phyloP scores from a whole-genome alignment of 2,888 invertebrate species.

The Dynastes grantii region DNA sequence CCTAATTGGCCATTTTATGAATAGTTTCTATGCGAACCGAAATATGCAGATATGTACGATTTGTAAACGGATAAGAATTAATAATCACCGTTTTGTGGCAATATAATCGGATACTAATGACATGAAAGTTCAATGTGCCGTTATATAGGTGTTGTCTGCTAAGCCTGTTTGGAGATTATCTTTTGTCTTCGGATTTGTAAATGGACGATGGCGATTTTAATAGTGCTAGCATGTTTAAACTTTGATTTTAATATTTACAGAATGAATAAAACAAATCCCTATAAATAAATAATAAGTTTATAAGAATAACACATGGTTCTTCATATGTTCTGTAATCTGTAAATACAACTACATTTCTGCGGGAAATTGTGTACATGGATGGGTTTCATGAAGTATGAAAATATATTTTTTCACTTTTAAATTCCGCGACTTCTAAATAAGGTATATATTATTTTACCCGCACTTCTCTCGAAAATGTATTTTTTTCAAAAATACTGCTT shows the following conservation, averaged over 20 bases:
- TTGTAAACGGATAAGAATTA: conserved; percentile 27
- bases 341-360: too few species aligned
- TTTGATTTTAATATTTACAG: neutral
- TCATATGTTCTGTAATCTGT: too few species aligned
- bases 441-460: too few species aligned
- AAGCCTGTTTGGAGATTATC: conserved; percentile 27
- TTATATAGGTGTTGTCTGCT: conserved; percentile 45
- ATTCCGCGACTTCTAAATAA: too few species aligned
- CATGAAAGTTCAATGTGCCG: conserved; percentile 44
- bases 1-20: conserved; percentile 15
- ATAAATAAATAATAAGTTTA: too few species aligned
- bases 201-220: conserved; percentile 4
- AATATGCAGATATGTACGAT: conserved; percentile 11
- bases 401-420: too few species aligned
- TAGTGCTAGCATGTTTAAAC: conserved; percentile 1
- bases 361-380: too few species aligned
- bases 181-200: conserved; percentile 39
- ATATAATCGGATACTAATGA: conserved; percentile 52
- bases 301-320: too few species aligned
- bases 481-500: too few species aligned
- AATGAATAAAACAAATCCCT: too few species aligned
- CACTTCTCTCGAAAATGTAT: too few species aligned
- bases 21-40: neutral
- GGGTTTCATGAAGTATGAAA: too few species aligned
- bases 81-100: conserved; percentile 33